Conservation (phyloP, 2,113 vertebrate genomes). For the Sturnira hondurensis region DNA sequence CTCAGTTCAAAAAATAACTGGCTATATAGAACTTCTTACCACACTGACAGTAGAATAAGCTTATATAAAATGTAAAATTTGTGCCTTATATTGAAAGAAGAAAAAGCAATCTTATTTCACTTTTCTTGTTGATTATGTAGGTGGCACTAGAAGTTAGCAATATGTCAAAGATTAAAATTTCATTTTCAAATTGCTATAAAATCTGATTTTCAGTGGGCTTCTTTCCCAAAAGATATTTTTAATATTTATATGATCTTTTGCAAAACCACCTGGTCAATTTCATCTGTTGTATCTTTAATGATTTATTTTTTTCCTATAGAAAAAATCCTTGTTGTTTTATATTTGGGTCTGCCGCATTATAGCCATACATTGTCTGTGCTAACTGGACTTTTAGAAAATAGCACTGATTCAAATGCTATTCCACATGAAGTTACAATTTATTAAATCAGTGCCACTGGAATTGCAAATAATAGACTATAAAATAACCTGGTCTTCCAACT, state of each 20-base stretch:
- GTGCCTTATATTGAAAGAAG: not conserved
- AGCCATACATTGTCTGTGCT: not conserved
- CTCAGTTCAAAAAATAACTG: not conserved
- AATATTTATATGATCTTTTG: not conserved
- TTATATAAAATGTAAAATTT: not conserved
- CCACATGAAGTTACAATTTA: not conserved
- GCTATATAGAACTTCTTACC: not conserved
- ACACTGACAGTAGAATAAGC: not conserved
- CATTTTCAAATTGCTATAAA: not conserved
- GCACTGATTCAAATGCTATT: not conserved
- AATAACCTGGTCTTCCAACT: not conserved
- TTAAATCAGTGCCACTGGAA: not conserved
- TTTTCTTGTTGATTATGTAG: not conserved
- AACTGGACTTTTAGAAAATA: conserved; percentile 5
- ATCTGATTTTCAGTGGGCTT: not conserved
- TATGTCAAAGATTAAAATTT: conserved; percentile 21
- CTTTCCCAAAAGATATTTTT: not conserved
- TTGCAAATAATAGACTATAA: not conserved
- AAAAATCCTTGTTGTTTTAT: not conserved
- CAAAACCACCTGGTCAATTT: not conserved
- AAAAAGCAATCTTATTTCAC: not conserved
- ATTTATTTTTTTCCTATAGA: not conserved
- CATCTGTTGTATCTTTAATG: not conserved
- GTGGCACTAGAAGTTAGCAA: not conserved
- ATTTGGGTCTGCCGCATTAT: not conserved